Conservation (phyloP, 2,797 vertebrate species). For the Centropyge bicolor region DNA sequence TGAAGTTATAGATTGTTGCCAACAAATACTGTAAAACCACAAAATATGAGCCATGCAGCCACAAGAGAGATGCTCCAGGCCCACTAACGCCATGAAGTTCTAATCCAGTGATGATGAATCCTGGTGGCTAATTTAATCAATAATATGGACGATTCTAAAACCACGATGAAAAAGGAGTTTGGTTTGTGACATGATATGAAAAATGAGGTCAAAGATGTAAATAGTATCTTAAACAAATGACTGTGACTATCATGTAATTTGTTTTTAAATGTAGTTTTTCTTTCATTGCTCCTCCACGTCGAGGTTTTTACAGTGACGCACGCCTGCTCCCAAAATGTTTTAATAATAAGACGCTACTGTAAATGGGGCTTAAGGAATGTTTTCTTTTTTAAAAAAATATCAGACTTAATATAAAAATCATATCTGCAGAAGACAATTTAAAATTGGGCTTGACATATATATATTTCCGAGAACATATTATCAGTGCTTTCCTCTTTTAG, state of each 20-base stretch:
- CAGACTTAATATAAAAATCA: constrained; percentile 40
- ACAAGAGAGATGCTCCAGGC: constrained; percentile 53
- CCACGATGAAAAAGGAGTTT: constrained; percentile 35
- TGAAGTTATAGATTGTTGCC: constrained; percentile 39
- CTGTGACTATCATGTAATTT: constrained; percentile 82
- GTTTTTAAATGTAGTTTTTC: constrained; percentile 72
- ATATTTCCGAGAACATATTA: constrained; percentile 46
- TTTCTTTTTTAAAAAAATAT: constrained; percentile 43
- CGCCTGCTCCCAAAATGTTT: constrained; percentile 61
- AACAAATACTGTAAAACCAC: constrained; percentile 38
- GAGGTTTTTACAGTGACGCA: constrained; percentile 71
- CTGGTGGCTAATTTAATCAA: constrained; percentile 35
- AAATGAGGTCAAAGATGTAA: constrained; percentile 80
- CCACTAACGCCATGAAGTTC: constrained; percentile 37
- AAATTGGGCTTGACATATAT: constrained; percentile 44
- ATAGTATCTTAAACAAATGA: constrained; percentile 80
- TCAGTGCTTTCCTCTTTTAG: constrained; percentile 57
- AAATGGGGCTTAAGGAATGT: constrained; percentile 54
- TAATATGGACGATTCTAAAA: constrained; percentile 23
- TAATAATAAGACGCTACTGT: constrained; percentile 53
- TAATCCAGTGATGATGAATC: constrained; percentile 13
- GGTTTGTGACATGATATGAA: constrained; percentile 45
- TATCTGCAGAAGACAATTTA: constrained; percentile 55
- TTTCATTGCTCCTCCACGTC: constrained; percentile 57
- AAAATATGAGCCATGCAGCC: constrained; percentile 68